Percentiles rank a stretch among this genome's conserved stretches.
phyloP scores from a whole-genome alignment of 2,888 invertebrate species.

The Brachypalpus laphriformis region DNA sequence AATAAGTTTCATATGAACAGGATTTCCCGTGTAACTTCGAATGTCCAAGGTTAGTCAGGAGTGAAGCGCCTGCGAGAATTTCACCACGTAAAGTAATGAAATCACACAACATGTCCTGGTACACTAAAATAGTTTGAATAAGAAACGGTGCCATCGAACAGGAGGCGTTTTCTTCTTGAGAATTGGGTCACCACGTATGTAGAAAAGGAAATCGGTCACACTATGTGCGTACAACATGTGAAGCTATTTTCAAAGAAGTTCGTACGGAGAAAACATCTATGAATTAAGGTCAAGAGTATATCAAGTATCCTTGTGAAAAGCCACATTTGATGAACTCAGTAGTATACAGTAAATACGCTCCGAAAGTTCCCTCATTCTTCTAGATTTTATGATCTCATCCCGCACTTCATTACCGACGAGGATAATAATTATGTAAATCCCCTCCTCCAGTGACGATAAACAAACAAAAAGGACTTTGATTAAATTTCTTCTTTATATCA shows the following conservation, averaged over 20 bases:
- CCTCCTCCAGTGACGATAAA: background rate
- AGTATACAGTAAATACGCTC: background rate
- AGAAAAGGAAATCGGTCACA: too few relatives aligned
- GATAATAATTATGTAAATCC: slow-evolving; percentile 14
- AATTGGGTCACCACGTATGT: background rate
- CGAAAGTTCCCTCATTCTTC: background rate
- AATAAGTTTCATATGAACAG: background rate
- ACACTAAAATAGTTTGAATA: background rate
- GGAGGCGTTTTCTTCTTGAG: background rate
- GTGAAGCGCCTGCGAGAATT: background rate
- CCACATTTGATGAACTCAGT: background rate
- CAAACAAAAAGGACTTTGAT: slow-evolving; percentile 12
- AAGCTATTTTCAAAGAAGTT: too few relatives aligned
- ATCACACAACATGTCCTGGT: background rate
- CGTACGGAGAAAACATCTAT: too few relatives aligned
- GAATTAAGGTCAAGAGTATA: background rate
- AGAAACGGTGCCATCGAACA: too few relatives aligned
- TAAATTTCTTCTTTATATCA: background rate
- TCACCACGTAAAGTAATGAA: background rate
- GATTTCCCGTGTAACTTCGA: background rate
- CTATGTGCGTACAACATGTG: too few relatives aligned
- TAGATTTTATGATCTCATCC: background rate
- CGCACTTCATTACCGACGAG: slow-evolving; percentile 16
- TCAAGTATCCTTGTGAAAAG: too few relatives aligned
- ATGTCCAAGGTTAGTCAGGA: background rate